These are phyloP conservation scores for Epinephelus lanceolatus DNA, from an alignment of 2,113 vertebrate genomes.

Conservation along the genomic window DNA sequence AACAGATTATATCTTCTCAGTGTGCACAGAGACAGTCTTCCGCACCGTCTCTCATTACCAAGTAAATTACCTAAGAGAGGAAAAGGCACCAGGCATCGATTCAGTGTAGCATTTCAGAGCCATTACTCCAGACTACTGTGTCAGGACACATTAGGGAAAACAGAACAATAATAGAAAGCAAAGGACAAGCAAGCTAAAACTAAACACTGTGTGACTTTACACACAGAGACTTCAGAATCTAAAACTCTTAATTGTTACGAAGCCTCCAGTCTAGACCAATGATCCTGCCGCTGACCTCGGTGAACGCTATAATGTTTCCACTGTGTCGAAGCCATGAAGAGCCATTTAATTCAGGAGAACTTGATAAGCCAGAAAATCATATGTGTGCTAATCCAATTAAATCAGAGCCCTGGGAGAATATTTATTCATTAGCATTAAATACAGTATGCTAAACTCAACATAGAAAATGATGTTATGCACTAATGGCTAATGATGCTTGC, in stretches of 20 bases:
- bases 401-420: slow-evolving; percentile 49
- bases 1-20: slow-evolving; percentile 73
- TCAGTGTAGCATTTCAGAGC: slow-evolving; percentile 77
- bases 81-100: slow-evolving; percentile 79
- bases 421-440: slow-evolving; percentile 72
- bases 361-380: slow-evolving; percentile 60
- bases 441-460: slow-evolving; percentile 53
- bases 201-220: slow-evolving; percentile 37
- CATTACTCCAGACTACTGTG: slow-evolving; percentile 76
- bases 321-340: slow-evolving; percentile 16
- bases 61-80: slow-evolving; percentile 80
- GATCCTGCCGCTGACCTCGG: slow-evolving; percentile 12
- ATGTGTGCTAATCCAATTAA: slow-evolving; percentile 63
- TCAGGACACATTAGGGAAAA: slow-evolving; percentile 71
- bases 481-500: slow-evolving; percentile 61
- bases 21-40: slow-evolving; percentile 57
- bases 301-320: slow-evolving; percentile 7
- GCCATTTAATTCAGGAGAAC: slow-evolving; percentile 43
- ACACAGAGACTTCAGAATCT: slow-evolving; percentile 3
- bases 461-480: slow-evolving; percentile 56
- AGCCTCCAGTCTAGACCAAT: neutral
- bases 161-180: slow-evolving; percentile 65
- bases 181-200: slow-evolving; percentile 36
- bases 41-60: slow-evolving; percentile 79
- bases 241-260: slow-evolving; percentile 6